Evolutionary conservation across 1,140 invertebrate genomes (phyloP).

Genomic region (Lordiphosa mommai): DNA sequence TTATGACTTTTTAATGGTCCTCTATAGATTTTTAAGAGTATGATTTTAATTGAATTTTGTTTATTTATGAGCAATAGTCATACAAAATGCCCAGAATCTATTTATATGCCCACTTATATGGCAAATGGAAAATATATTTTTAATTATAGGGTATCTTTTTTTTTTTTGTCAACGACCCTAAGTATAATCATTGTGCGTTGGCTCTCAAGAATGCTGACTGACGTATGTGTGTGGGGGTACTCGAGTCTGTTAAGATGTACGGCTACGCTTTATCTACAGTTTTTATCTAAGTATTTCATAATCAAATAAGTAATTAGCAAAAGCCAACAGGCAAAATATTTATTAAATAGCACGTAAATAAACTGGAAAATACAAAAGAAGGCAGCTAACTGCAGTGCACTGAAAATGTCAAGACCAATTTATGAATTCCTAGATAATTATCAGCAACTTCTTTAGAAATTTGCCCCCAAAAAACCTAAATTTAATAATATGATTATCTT

Average conservation of each 20-base stretch:
- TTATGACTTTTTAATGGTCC: constrained; percentile 54
- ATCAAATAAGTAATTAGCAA: constrained; percentile 16
- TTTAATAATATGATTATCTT: too few relatives aligned
- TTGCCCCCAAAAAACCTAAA: too few relatives aligned
- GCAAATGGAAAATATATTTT: background rate
- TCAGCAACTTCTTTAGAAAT: too few relatives aligned
- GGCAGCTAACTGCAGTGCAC: too few relatives aligned
- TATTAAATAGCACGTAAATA: constrained; percentile 6
- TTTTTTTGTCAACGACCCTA: background rate
- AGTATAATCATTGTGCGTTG: background rate
- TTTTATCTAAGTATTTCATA: constrained; percentile 13
- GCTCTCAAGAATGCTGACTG: constrained; percentile 3
- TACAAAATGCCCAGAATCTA: constrained; percentile 3
- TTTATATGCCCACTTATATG: background rate
- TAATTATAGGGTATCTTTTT: background rate
- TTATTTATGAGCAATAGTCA: constrained; percentile 33
- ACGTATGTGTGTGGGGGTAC: background rate
- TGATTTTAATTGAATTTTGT: constrained; percentile 56
- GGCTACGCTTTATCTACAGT: constrained; percentile 2
- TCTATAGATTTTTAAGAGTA: constrained; percentile 28
- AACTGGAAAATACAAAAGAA: too few relatives aligned
- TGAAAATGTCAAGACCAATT: too few relatives aligned
- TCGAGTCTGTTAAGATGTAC: background rate
- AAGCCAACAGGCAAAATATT: constrained; percentile 1
- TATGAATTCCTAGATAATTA: too few relatives aligned